A percentile compares a stretch with the other conserved stretches of the same genome.
phyloP scores from a whole-genome alignment of 1,140 invertebrate genomes.

The Drosophila albomicans region DNA sequence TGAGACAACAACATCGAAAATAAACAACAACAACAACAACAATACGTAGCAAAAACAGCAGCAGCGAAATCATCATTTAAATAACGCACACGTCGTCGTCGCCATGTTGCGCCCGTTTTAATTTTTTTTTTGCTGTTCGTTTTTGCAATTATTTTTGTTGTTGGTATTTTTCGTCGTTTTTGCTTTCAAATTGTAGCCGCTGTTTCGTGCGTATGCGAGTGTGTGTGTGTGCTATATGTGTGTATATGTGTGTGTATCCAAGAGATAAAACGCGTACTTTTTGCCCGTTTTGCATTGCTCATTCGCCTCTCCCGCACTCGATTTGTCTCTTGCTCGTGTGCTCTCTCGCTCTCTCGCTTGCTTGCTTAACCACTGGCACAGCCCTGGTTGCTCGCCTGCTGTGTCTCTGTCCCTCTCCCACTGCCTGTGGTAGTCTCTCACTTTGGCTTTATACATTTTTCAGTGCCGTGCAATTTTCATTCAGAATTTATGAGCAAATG shows the following conservation, averaged over 20 bases:
- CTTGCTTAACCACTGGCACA: background rate
- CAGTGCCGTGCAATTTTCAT: slow-evolving; percentile 77
- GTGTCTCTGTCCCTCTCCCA: slow-evolving; percentile 13
- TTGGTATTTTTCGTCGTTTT: slow-evolving; percentile 37
- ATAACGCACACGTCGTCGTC: slow-evolving; percentile 72
- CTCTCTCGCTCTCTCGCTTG: slow-evolving; percentile 3
- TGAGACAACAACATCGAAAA: slow-evolving; percentile 55
- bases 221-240: slow-evolving; percentile 49
- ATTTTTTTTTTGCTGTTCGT: slow-evolving; percentile 53
- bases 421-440: slow-evolving; percentile 9
- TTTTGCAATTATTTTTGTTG: slow-evolving; percentile 75
- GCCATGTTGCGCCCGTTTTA: slow-evolving; percentile 67
- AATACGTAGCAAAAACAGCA: slow-evolving; percentile 34
- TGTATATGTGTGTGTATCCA: slow-evolving; percentile 50
- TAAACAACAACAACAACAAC: slow-evolving; percentile 4
- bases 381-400: slow-evolving; percentile 9
- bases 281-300: slow-evolving; percentile 41
- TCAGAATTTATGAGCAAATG: slow-evolving; percentile 74
- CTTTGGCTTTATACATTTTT: slow-evolving; percentile 53
- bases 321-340: slow-evolving; percentile 4
- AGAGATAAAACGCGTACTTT: slow-evolving; percentile 66
- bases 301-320: slow-evolving; percentile 5
- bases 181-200: slow-evolving; percentile 67
- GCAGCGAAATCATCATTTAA: slow-evolving; percentile 76
- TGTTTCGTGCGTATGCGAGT: slow-evolving; percentile 37